A percentile compares a stretch with the other conserved stretches of the same genome.
Conservation (phyloP, 2,888 invertebrate genomes). For the Meloe dianella region DNA sequence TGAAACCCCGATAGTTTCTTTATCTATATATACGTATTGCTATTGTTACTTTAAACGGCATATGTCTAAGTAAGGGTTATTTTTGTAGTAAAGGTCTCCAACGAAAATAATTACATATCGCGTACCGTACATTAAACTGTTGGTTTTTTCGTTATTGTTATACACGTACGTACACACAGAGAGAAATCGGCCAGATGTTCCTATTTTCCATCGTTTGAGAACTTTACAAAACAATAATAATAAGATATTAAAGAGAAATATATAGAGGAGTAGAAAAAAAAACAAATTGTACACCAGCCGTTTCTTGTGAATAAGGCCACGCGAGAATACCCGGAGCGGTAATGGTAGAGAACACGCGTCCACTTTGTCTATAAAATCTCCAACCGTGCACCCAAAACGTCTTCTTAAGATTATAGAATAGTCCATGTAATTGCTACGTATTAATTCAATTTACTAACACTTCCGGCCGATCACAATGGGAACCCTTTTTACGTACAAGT, state of each 20-base stretch:
- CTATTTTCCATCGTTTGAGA: conserved; percentile 2
- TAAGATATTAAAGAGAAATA: neutral
- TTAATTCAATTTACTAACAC: conserved; percentile 60
- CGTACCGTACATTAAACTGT: conserved; percentile 25
- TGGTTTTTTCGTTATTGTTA: conserved; percentile 22
- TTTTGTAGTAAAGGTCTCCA: conserved; percentile 21
- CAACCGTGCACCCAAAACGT: conserved; percentile 50
- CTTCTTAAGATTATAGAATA: conserved; percentile 58
- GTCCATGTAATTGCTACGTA: conserved; percentile 60
- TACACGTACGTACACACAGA: too few species aligned
- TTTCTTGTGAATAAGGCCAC: conserved; percentile 42
- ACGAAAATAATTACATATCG: conserved; percentile 33
- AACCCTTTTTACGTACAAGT: conserved; percentile 27
- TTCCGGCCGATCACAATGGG: conserved; percentile 49
- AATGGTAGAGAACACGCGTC: conserved; percentile 53
- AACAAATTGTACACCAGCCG: conserved; percentile 1
- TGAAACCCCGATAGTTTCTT: neutral
- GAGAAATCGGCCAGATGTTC: conserved; percentile 31
- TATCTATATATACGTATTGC: neutral
- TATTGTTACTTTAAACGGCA: conserved; percentile 16
- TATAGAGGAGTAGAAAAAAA: neutral
- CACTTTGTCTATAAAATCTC: conserved; percentile 28
- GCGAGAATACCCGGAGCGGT: conserved; percentile 55
- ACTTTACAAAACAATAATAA: conserved; percentile 11
- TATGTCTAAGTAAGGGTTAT: conserved; percentile 32